Conservation (phyloP, 2,113 vertebrate species). For the Phalacrocorax pelagicus region DNA sequence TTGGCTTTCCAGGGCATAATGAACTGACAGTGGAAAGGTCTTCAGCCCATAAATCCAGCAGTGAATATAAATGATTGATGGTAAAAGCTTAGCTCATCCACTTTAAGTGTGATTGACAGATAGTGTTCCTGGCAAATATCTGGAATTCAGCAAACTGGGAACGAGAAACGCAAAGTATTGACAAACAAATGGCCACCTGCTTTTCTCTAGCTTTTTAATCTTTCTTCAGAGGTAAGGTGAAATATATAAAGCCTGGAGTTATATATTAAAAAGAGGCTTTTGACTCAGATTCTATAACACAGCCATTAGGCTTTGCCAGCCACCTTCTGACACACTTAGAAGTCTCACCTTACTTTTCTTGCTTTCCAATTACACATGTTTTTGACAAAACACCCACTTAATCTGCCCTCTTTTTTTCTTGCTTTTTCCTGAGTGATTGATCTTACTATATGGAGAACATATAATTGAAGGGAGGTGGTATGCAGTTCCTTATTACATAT, state of each 20-base stretch:
- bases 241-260: not conserved
- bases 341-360: not conserved
- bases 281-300: not conserved
- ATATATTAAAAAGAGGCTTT: not conserved
- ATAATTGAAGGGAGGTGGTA: not conserved
- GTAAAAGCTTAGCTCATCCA: slow-evolving; percentile 53
- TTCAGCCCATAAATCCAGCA: not conserved
- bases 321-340: not conserved
- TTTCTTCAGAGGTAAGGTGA: not conserved
- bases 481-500: not conserved
- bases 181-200: not conserved
- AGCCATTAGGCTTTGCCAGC: not conserved
- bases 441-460: not conserved
- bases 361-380: not conserved
- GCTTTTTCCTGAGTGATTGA: not conserved
- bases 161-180: slow-evolving; percentile 9
- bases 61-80: slow-evolving; percentile 7
- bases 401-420: not conserved
- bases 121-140: not conserved
- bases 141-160: slow-evolving; percentile 28
- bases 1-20: not conserved
- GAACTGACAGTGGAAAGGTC: not conserved
- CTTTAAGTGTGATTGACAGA: slow-evolving; percentile 9
- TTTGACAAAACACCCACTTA: not conserved
- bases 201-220: slow-evolving; percentile 15